phyloP scores from a whole-genome alignment of 2,888 invertebrate species.

The Cephus sareptanus region DNA sequence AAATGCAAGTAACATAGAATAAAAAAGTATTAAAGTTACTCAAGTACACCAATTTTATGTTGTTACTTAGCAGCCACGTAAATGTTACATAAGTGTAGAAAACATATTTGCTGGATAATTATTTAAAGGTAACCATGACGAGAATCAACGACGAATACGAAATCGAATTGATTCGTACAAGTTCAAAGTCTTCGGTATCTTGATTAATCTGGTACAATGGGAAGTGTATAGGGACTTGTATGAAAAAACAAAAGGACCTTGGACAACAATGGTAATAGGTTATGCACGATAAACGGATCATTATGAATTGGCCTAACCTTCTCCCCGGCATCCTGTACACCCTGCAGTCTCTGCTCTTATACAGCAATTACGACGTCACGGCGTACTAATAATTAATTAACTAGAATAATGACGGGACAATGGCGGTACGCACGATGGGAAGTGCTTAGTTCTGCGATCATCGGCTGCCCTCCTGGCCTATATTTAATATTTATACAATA shows the following conservation, averaged over 20 bases:
- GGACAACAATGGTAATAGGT: slow-evolving; percentile 53
- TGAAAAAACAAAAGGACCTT: slow-evolving; percentile 48
- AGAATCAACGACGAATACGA: not conserved
- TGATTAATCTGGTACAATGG: not conserved
- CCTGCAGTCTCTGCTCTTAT: slow-evolving; percentile 57
- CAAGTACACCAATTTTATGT: not conserved
- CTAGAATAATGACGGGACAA: slow-evolving; percentile 62
- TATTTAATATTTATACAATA: slow-evolving; percentile 53
- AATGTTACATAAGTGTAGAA: not conserved
- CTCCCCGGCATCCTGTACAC: slow-evolving; percentile 60
- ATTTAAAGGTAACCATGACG: not conserved
- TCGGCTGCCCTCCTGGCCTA: slow-evolving; percentile 59
- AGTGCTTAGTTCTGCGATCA: slow-evolving; percentile 57
- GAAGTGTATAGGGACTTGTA: not conserved
- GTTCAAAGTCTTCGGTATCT: not conserved
- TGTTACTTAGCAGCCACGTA: not conserved
- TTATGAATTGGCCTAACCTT: slow-evolving; percentile 56
- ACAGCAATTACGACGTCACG: slow-evolving; percentile 57
- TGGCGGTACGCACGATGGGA: slow-evolving; percentile 53
- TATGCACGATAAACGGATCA: slow-evolving; percentile 43
- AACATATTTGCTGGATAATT: not conserved
- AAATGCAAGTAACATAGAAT: not conserved
- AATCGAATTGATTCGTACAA: not conserved
- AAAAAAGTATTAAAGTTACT: not conserved
- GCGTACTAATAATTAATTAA: slow-evolving; percentile 63